Evolutionary conservation across 2,113 vertebrate genomes (phyloP).

Genomic region (Vidua chalybeata): DNA sequence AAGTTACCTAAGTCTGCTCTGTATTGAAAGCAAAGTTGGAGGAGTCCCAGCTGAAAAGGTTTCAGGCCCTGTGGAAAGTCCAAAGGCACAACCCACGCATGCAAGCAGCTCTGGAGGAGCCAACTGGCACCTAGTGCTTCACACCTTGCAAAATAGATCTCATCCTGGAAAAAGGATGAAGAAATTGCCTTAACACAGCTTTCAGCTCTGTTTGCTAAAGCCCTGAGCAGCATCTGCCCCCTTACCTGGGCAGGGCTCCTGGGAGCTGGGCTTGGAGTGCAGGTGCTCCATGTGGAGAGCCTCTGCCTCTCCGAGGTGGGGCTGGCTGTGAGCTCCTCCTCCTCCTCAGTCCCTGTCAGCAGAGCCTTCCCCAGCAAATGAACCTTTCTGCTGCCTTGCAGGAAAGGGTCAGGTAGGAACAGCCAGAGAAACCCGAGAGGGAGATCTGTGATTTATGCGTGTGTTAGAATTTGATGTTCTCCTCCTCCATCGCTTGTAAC

Average conservation of each 20-base stretch:
- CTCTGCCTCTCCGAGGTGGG: neutral
- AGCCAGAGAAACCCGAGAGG: neutral
- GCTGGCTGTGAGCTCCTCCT: neutral
- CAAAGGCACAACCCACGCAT: neutral
- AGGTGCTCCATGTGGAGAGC: accelerated
- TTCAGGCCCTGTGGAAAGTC: neutral
- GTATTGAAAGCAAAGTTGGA: conserved; percentile 1
- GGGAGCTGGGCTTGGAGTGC: neutral
- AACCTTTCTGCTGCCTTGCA: neutral
- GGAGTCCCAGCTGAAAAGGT: neutral
- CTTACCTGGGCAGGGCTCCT: neutral
- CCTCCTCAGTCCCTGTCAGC: neutral
- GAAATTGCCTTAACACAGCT: neutral
- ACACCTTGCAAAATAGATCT: neutral
- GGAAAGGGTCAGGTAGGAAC: neutral
- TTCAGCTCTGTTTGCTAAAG: neutral
- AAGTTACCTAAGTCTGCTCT: neutral
- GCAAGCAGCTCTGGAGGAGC: neutral
- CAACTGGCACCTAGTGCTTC: neutral
- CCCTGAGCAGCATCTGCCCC: neutral
- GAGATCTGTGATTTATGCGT: neutral
- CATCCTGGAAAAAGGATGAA: neutral
- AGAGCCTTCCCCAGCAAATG: neutral
- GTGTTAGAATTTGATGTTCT: neutral
- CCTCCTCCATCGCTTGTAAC: neutral